Conservation (phyloP, 2,888 invertebrate species). For the Hemistola chrysoprasaria region DNA sequence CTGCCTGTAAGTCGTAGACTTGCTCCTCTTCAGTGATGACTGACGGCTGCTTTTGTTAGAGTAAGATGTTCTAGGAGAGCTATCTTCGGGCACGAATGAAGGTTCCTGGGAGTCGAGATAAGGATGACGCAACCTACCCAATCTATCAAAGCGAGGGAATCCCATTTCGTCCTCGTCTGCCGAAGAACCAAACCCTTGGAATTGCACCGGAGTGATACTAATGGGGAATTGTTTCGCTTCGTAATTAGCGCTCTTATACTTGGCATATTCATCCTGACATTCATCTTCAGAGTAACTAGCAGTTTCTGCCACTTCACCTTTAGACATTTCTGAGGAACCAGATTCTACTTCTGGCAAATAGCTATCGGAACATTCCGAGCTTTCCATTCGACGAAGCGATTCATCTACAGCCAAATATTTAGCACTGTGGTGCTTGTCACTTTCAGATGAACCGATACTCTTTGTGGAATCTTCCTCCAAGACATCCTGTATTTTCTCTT, state of each 20-base stretch:
- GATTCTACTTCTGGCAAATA: conserved; percentile 86
- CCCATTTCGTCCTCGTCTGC: conserved; percentile 86
- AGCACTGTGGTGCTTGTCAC: conserved; percentile 65
- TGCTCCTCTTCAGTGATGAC: conserved; percentile 71
- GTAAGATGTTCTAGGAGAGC: conserved; percentile 69
- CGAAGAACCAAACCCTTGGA: conserved; percentile 84
- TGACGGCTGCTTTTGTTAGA: conserved; percentile 76
- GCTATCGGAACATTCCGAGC: conserved; percentile 86
- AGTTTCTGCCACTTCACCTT: conserved; percentile 68
- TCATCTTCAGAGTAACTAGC: conserved; percentile 82
- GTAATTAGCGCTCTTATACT: conserved; percentile 63
- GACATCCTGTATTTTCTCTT: conserved; percentile 81
- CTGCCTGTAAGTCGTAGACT: conserved; percentile 62
- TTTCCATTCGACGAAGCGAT: conserved; percentile 79
- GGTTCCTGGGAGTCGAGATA: conserved; percentile 77
- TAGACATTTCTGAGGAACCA: conserved; percentile 83
- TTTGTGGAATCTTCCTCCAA: conserved; percentile 77
- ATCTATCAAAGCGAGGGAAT: conserved; percentile 83
- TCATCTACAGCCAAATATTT: conserved; percentile 68
- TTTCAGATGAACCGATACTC: conserved; percentile 77
- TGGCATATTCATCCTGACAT: conserved; percentile 73
- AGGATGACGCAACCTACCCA: conserved; percentile 80
- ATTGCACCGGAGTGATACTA: conserved; percentile 75
- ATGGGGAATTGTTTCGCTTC: conserved; percentile 71
- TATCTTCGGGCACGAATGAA: conserved; percentile 72